These are phyloP conservation scores for Ophthalmolycus amberensis DNA, from an alignment of 2,113 vertebrate species.

Conservation along the genomic window DNA sequence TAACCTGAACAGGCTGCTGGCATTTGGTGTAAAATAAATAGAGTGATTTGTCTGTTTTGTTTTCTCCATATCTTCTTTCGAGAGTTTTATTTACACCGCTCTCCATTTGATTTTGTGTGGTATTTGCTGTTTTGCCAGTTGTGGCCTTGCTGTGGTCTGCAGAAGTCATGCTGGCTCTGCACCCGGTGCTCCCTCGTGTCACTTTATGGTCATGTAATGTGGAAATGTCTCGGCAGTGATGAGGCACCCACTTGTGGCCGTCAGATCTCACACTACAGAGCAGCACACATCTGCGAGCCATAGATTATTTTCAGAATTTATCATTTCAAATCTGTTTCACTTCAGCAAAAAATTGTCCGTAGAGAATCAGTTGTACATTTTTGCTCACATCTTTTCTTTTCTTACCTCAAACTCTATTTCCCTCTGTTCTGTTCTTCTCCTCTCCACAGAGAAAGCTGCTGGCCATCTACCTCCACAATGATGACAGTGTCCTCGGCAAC, in stretches of 20 bases:
- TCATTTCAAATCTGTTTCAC: not conserved
- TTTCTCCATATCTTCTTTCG: conserved; percentile 75
- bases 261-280: conserved; percentile 1
- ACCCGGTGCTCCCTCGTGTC: conserved; percentile 24
- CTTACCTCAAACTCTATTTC: not conserved
- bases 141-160: conserved; percentile 55
- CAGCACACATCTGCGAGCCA: not conserved
- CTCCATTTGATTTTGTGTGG: conserved; percentile 81
- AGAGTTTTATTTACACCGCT: conserved; percentile 83
- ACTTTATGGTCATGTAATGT: conserved; percentile 49
- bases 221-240: conserved; percentile 48
- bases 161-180: conserved; percentile 49
- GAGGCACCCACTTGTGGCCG: not conserved
- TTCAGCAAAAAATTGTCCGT: not conserved
- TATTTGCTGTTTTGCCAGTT: conserved; percentile 78
- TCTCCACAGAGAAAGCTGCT: conserved; percentile 95
- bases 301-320: not conserved
- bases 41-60: conserved; percentile 85
- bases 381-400: conserved; percentile 5
- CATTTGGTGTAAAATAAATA: conserved; percentile 87
- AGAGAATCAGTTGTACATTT: not conserved
- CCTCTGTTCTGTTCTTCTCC: not conserved
- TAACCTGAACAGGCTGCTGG: conserved; percentile 85
- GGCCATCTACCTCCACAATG: conserved; percentile 99
- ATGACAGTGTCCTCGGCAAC: conserved; percentile 98